These are phyloP conservation scores for Perizoma flavofasciatum DNA, from an alignment of 2,888 invertebrate species.

Conservation along the genomic window DNA sequence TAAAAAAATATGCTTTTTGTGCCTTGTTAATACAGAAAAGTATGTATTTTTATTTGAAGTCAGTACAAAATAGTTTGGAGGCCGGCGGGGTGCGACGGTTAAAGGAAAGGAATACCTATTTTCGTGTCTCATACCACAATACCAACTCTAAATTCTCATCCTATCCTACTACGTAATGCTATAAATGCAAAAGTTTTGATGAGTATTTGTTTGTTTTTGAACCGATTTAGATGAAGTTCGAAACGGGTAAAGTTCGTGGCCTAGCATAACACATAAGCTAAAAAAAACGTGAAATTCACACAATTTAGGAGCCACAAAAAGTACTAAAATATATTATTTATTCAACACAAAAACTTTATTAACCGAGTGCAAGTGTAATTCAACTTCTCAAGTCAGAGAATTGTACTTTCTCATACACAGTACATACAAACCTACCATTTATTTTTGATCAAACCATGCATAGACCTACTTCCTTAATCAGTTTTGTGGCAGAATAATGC, in stretches of 20 bases:
- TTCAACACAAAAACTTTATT: background rate
- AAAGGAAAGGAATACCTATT: background rate
- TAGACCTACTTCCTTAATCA: conserved; percentile 46
- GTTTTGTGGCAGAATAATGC: conserved; percentile 7
- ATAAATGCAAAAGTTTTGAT: too few species aligned
- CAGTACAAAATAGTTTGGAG: background rate
- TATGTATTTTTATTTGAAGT: background rate
- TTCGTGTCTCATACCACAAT: background rate
- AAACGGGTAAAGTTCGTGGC: too few species aligned
- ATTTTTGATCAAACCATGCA: conserved; percentile 39
- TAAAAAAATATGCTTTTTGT: too few species aligned
- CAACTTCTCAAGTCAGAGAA: conserved; percentile 15
- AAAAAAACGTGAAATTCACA: too few species aligned
- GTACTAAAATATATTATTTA: too few species aligned
- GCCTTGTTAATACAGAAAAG: too few species aligned
- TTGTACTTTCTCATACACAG: conserved; percentile 43
- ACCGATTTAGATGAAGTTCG: too few species aligned
- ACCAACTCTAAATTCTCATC: background rate
- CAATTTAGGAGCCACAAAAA: too few species aligned
- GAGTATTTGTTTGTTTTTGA: too few species aligned
- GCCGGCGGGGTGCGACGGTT: background rate
- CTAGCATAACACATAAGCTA: too few species aligned
- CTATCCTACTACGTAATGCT: too few species aligned
- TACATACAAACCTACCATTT: conserved; percentile 37
- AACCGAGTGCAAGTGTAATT: conserved; percentile 10